Conservation (phyloP, 2,797 vertebrate genomes). For the Ambastaia sidthimunki region DNA sequence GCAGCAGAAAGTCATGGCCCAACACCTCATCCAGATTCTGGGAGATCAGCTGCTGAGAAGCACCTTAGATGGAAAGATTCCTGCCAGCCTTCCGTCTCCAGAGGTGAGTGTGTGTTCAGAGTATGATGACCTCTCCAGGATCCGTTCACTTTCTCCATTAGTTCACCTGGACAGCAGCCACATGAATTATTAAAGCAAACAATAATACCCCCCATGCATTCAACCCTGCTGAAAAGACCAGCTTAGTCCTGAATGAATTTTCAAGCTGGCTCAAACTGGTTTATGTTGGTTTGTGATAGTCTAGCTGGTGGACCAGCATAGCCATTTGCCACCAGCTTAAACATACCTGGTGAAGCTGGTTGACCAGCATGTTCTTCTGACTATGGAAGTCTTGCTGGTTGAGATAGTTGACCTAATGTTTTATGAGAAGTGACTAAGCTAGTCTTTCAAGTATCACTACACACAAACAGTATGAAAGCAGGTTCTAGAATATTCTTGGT, state of each 20-base stretch:
- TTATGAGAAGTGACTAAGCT: background rate
- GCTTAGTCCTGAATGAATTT: conserved; percentile 3
- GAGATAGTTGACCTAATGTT: too few species aligned
- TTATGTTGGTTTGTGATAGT: background rate
- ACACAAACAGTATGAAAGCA: too few species aligned
- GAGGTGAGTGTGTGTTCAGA: conserved; percentile 77
- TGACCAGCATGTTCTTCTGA: too few species aligned
- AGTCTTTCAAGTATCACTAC: background rate
- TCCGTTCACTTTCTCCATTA: conserved; percentile 49
- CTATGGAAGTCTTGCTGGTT: too few species aligned
- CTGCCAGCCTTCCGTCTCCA: conserved; percentile 82
- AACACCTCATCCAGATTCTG: conserved; percentile 86
- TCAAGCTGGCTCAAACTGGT: background rate
- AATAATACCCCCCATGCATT: conserved; percentile 33
- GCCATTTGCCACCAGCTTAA: background rate
- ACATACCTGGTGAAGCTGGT: background rate
- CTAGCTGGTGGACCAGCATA: background rate
- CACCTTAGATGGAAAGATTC: conserved; percentile 76
- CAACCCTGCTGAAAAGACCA: background rate
- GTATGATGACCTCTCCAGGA: conserved; percentile 15
- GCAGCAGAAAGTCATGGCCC: conserved; percentile 87
- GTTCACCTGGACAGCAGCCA: conserved; percentile 22
- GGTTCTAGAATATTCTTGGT: too few species aligned
- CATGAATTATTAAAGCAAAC: conserved; percentile 57
- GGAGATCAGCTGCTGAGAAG: conserved; percentile 85